Conservation (phyloP, 2,888 invertebrate species). For the Epinotia bilunana region DNA sequence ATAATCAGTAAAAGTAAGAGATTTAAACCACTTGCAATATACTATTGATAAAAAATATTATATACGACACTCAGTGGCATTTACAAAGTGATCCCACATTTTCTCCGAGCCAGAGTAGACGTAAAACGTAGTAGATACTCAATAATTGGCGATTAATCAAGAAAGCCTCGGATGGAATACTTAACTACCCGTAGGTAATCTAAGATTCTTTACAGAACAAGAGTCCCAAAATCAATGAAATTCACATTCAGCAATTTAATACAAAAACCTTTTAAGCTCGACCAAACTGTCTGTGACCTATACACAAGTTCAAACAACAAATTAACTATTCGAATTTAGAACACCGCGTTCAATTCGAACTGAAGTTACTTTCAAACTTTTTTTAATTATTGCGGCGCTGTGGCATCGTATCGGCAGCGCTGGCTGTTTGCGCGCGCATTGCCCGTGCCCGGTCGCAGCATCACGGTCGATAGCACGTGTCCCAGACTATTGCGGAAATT, state of each 20-base stretch:
- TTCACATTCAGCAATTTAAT: not conserved
- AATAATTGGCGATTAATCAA: too few relatives aligned
- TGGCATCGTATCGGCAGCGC: conserved; percentile 46
- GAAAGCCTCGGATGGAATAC: too few relatives aligned
- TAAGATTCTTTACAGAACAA: too few relatives aligned
- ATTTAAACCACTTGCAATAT: too few relatives aligned
- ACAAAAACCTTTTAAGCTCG: not conserved
- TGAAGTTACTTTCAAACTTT: conserved; percentile 12
- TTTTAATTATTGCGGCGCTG: conserved; percentile 36
- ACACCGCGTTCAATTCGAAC: not conserved
- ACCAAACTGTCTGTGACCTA: not conserved
- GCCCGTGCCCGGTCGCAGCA: conserved; percentile 53
- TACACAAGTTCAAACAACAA: conserved; percentile 11
- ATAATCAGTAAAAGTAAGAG: too few relatives aligned
- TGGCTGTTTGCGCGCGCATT: conserved; percentile 55
- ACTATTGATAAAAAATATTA: too few relatives aligned
- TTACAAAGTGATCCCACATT: too few relatives aligned
- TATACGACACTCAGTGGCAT: too few relatives aligned
- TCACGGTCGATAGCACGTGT: conserved; percentile 68
- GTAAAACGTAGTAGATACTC: too few relatives aligned
- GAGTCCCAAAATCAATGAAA: not conserved
- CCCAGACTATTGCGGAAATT: conserved; percentile 46
- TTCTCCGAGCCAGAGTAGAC: too few relatives aligned
- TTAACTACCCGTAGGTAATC: too few relatives aligned
- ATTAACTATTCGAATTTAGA: conserved; percentile 26